Evolutionary conservation across 2,888 invertebrate species (phyloP), one percentile per base, ranked within the genome.

Genomic region (Cordilura impudica): DNA sequence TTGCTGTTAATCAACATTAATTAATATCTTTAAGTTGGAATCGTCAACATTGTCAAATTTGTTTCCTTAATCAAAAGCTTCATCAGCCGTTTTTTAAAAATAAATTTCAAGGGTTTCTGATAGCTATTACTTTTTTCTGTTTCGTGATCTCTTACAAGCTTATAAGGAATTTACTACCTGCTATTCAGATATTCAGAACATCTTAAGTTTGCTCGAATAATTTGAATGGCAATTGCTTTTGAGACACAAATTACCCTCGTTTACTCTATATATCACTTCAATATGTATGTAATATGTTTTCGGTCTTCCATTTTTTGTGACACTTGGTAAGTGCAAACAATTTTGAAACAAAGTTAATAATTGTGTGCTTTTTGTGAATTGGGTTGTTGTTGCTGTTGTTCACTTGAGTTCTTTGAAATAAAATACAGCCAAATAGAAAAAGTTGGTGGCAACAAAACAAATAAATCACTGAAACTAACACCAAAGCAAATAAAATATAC

Each of bases 391-490:
- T 43, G 19, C 19, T 71, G 45, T 29, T 49, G 63, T 49, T 49
- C 35, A 53, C 29, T 63, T 66, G 16, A 29, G 23, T 35, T 70
- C n/a, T 65, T 58, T 43, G 19, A 69, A 69, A 78, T 54, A 71
- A 70, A 71, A 67, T 60, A 60, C 61, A 49, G 56, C 39, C 66
- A 60, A 71, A 53, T 45, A 63, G 45, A 18, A 71, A 61, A 79
- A 75, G 66, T 63, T 74, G 16, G 66, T 79, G 49, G 56, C 49
- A 79, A 71, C 66, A 71, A 71, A 75, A 67, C 56, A 58, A 79
- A 79, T 79, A 79, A 79, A 79, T 79, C 75, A 79, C 75, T 31
- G 56, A 56, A 71, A 26, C 43, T 70, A 78, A 74, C 75, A 63
- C 66, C 43, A 71, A 19, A 31, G 29, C 12, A 58, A 39, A 26